Conservation (phyloP, 2,888 invertebrate genomes). For the Tenthredo livida region DNA sequence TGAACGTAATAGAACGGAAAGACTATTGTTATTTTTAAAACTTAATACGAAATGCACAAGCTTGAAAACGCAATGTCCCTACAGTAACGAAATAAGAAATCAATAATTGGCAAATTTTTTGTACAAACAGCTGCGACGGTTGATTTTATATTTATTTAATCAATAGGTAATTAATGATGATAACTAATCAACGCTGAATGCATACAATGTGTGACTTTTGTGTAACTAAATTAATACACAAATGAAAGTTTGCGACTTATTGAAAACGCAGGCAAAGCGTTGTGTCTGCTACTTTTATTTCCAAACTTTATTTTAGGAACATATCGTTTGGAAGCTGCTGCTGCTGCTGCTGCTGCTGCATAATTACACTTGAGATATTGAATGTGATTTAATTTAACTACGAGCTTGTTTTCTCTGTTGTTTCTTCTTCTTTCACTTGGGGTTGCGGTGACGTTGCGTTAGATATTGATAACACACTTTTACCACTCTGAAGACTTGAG, state of each 20-base stretch:
- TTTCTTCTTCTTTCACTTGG: slow-evolving; percentile 71
- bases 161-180: neutral
- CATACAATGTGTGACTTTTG: neutral
- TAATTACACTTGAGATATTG: slow-evolving; percentile 43
- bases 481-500: slow-evolving; percentile 75
- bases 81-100: neutral
- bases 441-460: slow-evolving; percentile 64
- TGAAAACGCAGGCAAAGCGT: neutral
- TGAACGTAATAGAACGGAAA: neutral
- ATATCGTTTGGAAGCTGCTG: slow-evolving; percentile 40
- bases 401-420: slow-evolving; percentile 57
- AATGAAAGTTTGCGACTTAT: slow-evolving; percentile 10
- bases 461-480: slow-evolving; percentile 67
- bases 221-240: neutral
- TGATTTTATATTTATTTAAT: neutral
- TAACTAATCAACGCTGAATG: neutral
- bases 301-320: slow-evolving; percentile 34
- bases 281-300: slow-evolving; percentile 26
- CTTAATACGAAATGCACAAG: neutral
- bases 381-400: slow-evolving; percentile 57
- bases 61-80: neutral
- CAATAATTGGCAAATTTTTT: neutral
- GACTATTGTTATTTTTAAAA: neutral
- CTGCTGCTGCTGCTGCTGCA: slow-evolving; percentile 31
- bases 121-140: neutral